phyloP scores from a whole-genome alignment of 2,797 vertebrate species.

The Nyctibius grandis region DNA sequence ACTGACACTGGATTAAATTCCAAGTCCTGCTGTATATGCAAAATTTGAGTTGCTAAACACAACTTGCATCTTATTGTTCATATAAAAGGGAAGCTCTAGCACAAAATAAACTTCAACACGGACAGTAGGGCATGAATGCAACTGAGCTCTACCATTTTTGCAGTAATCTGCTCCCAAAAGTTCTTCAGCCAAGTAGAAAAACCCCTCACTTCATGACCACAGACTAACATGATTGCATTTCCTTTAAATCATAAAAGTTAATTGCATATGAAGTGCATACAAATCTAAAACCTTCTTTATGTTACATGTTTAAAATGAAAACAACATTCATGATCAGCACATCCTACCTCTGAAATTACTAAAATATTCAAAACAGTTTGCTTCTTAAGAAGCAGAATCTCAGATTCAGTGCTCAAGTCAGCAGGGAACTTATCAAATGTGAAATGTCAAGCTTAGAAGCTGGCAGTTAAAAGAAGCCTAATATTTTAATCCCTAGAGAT shows the following conservation, averaged over 20 bases:
- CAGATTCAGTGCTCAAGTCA: background rate
- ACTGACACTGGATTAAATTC: background rate
- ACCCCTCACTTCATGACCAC: background rate
- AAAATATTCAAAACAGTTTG: background rate
- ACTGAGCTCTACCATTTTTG: background rate
- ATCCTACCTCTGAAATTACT: background rate
- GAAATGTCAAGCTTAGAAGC: background rate
- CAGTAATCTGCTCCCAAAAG: background rate
- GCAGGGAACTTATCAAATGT: background rate
- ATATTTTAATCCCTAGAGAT: background rate
- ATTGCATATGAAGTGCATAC: no score
- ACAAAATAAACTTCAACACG: background rate
- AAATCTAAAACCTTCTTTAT: background rate
- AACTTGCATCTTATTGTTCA: fast-evolving
- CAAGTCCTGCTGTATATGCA: background rate
- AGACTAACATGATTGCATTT: background rate
- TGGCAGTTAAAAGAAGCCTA: background rate
- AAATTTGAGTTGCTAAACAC: background rate
- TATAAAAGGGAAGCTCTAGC: background rate
- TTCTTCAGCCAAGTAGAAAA: background rate
- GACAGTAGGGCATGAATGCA: fast-evolving
- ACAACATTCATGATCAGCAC: background rate
- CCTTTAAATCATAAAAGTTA: no score
- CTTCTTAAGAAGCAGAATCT: background rate
- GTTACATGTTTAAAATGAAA: fast-evolving